Evolutionary conservation across 2,113 vertebrate species (phyloP), one percentile per base, ranked within the genome.

Genomic region (Odocoileus virginianus): DNA sequence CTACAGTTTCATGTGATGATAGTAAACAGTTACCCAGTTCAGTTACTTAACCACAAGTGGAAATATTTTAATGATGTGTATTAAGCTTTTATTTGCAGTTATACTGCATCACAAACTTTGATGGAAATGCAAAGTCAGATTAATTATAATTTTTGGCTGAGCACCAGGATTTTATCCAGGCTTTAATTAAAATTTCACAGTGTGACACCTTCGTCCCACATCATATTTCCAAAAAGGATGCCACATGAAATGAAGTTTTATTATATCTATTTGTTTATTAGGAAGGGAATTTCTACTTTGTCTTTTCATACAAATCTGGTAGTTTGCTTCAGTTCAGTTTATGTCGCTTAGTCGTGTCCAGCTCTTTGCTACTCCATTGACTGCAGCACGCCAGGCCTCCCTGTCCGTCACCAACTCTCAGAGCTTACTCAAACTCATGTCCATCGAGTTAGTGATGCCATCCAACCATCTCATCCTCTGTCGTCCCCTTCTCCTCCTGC

Each of bases 111-210:
- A 60, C 14, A 95, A 97, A 94, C 5, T 45, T 82, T 93, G 71
- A 83, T n/a, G 74, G 45, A 88, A 28, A 52, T 60, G 52, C 55
- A 91, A 89, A 94, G 6, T 88, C 67, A 89, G 17, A 5, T 57
- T 84, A 93, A n/a, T 89, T 91, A 89, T n/a, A 83, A 92, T 85
- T 94, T 25, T 87, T 92, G 79, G 30, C 40, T 67, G 47, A 92
- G 30, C 74, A 58, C 15, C 97, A 60, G 40, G 52, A 95, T 85
- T 95, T 97, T 92, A 83, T 89, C 67, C 84, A 5, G 54, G 36
- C 33, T 97, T 88, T 93, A 97, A 97, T 97, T 93, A 94, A 96
- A 97, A 81, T 95, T 95, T 95, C 86, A 96, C 60, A 93, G 45
- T 89, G 33, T 87, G 82, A 89, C 61, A 96, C 36, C 50, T 93